These are phyloP conservation scores for Stenotaenia linearis DNA, from an alignment of 2,888 invertebrate species.

Conservation along the genomic window DNA sequence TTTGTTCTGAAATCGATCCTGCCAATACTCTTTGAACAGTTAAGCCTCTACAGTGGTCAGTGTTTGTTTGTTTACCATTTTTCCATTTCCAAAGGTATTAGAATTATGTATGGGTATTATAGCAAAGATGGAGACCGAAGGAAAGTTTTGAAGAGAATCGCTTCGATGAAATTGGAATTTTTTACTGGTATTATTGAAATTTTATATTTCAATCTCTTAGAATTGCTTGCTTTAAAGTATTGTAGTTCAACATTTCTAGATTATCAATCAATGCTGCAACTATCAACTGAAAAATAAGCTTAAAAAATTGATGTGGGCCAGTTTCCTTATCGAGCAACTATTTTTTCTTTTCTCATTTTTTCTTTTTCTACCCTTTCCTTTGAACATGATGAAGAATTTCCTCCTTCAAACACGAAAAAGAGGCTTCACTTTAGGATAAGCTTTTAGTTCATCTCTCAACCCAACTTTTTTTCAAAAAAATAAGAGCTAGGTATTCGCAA, in stretches of 20 bases:
- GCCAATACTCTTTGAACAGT: constrained; percentile 24
- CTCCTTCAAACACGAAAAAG: background rate
- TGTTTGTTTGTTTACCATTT: constrained; percentile 19
- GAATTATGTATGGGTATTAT: constrained; percentile 16
- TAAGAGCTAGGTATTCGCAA: background rate
- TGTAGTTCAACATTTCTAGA: background rate
- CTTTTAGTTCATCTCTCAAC: constrained; percentile 4
- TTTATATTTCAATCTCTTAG: no score
- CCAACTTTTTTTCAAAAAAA: background rate
- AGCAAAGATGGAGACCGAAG: background rate
- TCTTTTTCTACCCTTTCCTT: background rate
- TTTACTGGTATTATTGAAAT: background rate
- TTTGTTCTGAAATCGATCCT: constrained; percentile 14
- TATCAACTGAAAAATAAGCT: background rate
- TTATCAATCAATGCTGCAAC: background rate
- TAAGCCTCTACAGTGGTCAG: background rate
- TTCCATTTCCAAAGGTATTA: constrained; percentile 11
- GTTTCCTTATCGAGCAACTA: background rate
- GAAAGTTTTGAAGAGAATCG: background rate
- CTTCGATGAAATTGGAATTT: background rate
- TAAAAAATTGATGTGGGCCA: background rate
- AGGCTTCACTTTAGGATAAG: background rate
- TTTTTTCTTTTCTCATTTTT: background rate
- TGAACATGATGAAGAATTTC: background rate
- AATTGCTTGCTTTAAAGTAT: background rate